Base-by-base conservation (phyloP, 2,113 vertebrate genomes). In the Orthonyx spaldingii region DNA sequence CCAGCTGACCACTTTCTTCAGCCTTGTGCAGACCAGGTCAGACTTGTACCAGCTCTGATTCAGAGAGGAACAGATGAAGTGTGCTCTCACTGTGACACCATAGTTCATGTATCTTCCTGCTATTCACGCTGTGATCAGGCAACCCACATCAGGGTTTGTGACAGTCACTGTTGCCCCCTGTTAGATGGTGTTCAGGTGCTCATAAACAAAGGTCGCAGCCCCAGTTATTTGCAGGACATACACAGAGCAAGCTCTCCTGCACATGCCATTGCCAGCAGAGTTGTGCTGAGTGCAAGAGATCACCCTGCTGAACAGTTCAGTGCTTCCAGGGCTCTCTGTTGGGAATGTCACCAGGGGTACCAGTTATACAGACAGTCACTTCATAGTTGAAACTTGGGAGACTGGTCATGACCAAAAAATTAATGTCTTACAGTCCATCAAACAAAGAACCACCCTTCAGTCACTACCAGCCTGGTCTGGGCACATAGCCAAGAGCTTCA, bases 181-280 rank as follows among this genome's bases (percentile, higher is more conserved):
- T 61, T 83, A 37, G 84, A 55, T 6, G 9, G n/a, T 6, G 1
- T 70, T 55, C 74, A 56, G 28, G 28, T 44, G 15, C 16, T 7
- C n/a, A 69, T 17, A 84, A 92, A 26, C 22, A 74, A 80, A 63
- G 46, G 27, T 21, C 68, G 42, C 26, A 57, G 22, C 27, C 5
- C 3, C 32, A 20, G 44, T 52, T 79, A 30, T 63, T 65, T 6
- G 2, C 77, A 92, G 65, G 27, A 33, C 37, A 27, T 3, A 17
- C 16, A 16, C 21, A 74, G 57, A 68, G 53, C 44, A 82, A 42
- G 20, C 44, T 74, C 21, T 59, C 20, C 77, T 13, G 41, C 32
- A 16, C 32, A 16, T 0, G 2, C 37, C 41, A 47, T 10, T 75
- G 76, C 84, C 24, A 16, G 39, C 0, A 0, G 42, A 64, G 32